Evolutionary conservation across 1,140 invertebrate species (phyloP).

Genomic region (Sweltsa coloradensis): DNA sequence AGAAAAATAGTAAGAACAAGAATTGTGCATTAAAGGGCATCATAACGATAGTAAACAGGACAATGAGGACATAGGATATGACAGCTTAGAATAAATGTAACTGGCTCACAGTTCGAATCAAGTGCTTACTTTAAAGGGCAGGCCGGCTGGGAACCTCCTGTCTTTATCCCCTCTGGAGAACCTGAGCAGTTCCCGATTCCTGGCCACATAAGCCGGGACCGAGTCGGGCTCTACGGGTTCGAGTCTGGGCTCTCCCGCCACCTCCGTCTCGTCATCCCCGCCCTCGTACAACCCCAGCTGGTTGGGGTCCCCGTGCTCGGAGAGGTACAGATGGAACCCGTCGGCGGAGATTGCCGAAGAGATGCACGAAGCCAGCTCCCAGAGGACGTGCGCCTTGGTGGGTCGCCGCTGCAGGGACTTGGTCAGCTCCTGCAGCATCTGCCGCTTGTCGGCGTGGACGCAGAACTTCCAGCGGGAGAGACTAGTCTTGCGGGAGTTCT

Average conservation of each 20-base stretch:
- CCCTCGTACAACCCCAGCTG: constrained; percentile 26
- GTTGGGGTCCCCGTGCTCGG: constrained; percentile 26
- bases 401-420: constrained; percentile 35
- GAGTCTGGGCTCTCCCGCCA: constrained; percentile 9
- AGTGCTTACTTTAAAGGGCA: constrained; percentile 28
- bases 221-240: constrained; percentile 14
- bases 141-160: constrained; percentile 34
- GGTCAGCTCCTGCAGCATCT: constrained; percentile 46
- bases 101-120: too few species aligned
- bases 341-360: constrained; percentile 44
- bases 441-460: constrained; percentile 46
- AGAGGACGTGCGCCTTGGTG: constrained; percentile 40
- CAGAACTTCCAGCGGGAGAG: constrained; percentile 45
- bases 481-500: constrained; percentile 33
- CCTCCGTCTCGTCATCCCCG: constrained; percentile 15
- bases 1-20: too few species aligned
- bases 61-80: too few species aligned
- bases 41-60: too few species aligned
- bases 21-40: too few species aligned
- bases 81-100: too few species aligned
- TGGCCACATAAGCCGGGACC: constrained; percentile 38
- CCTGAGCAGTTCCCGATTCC: constrained; percentile 31
- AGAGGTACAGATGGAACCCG: constrained; percentile 38
- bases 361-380: constrained; percentile 45
- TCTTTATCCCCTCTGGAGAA: constrained; percentile 29